phyloP scores from a whole-genome alignment of 1,140 invertebrate species.

The Lasioglossum baleicum region DNA sequence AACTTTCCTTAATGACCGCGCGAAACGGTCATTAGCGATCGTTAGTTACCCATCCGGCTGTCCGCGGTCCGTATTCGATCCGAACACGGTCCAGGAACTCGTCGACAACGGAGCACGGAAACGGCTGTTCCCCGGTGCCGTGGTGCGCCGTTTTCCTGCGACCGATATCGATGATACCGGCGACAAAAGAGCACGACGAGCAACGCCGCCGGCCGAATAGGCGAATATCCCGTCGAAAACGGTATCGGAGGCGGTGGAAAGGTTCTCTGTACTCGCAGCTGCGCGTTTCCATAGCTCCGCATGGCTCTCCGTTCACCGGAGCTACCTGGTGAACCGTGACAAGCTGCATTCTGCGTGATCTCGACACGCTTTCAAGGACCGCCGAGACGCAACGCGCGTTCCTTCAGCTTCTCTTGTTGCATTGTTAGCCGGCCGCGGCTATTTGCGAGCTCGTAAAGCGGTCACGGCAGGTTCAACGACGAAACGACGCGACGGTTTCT shows the following conservation, averaged over 20 bases:
- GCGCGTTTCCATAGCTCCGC: constrained; percentile 4
- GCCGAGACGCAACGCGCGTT: constrained; percentile 22
- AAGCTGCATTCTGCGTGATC: constrained; percentile 23
- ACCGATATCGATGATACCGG: no score
- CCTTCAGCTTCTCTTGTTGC: constrained; percentile 38
- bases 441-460: constrained; percentile 44
- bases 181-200: no score
- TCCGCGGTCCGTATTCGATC: neutral
- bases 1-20: constrained; percentile 58
- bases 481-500: neutral
- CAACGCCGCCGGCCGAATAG: neutral
- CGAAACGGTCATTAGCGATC: constrained; percentile 62
- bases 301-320: constrained; percentile 13
- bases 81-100: neutral
- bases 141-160: no score
- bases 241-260: neutral
- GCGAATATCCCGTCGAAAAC: neutral
- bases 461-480: neutral
- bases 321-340: constrained; percentile 38
- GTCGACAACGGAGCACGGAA: no score
- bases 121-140: no score
- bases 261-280: neutral
- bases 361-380: constrained; percentile 46
- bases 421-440: constrained; percentile 25
- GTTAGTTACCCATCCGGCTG: constrained; percentile 40